Base-by-base conservation (phyloP, 1,140 invertebrate species). In the Parasteatoda tepidariorum region DNA sequence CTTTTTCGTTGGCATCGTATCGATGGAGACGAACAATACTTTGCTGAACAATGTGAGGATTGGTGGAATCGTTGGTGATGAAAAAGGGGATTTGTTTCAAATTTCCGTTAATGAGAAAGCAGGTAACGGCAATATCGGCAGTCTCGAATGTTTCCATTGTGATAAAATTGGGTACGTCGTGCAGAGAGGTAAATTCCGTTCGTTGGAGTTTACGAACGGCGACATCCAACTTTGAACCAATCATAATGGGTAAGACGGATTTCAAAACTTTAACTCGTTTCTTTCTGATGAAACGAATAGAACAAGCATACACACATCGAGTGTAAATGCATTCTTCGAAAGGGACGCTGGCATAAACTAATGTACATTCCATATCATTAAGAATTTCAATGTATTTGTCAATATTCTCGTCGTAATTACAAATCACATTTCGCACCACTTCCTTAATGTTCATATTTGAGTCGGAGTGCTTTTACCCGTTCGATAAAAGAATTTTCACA, bases 401-500 rank as follows among this genome's bases (percentile, higher is more conserved):
- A 13, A 61, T 18, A 38, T 61, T 75, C 33, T 75, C 71, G 38
- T 75, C 22, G 54, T 34, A 75, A 61, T 75, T 75, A 15, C 31
- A n/a, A 61, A 75, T 33, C 5, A 75, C 54, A 61, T 61, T 34
- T 4, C 18, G 5, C 15, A 31, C 26, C 24, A 75, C 18, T 61
- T 61, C 31, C 26, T 61, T 61, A 61, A 75, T 38, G 24, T 75
- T 61, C 71, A 61, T 75, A 61, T 75, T 75, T 75, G 7, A 75
- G 3, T 61, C 71, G 55, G 7, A 75, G 34, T 26, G 18, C 4
- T 38, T 75, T 75, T 61, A 75, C 71, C 26, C 71, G 41, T 9
- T 75, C 30, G 24, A 75, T 75, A 38, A 75, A 75, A 26, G 71
- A 61, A 61, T 75, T 75, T 61, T 75, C 71, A 75, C 71, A 75